phyloP scores from a whole-genome alignment of 2,797 vertebrate species.

The Danio choprae region DNA sequence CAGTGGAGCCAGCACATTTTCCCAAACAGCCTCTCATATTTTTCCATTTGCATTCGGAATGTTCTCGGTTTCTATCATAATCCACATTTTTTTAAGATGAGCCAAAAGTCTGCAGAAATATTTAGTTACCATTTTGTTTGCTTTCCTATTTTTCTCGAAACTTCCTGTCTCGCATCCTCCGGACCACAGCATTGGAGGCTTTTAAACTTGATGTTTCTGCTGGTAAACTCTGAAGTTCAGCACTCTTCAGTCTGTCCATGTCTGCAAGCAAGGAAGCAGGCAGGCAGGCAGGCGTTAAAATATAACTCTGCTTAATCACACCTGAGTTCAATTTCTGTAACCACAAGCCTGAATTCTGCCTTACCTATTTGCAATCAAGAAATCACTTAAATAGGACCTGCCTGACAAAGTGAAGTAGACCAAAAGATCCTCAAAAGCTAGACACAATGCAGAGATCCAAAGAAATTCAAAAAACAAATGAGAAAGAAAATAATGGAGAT shows the following conservation, averaged over 20 bases:
- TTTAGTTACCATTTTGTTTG: slow-evolving; percentile 69
- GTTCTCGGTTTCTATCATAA: slow-evolving; percentile 24
- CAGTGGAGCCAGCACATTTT: slow-evolving; percentile 24
- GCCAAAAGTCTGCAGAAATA: slow-evolving; percentile 56
- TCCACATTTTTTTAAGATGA: slow-evolving; percentile 60
- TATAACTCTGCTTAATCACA: too few species aligned
- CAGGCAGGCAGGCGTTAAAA: too few species aligned
- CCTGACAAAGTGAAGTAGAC: too few species aligned
- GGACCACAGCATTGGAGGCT: slow-evolving; percentile 69
- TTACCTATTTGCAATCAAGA: too few species aligned
- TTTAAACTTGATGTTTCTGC: slow-evolving; percentile 77
- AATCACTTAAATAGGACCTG: too few species aligned
- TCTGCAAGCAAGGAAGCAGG: too few species aligned
- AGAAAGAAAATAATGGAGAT: too few species aligned
- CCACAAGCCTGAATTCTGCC: too few species aligned
- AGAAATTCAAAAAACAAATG: too few species aligned
- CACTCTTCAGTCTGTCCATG: slow-evolving; percentile 23
- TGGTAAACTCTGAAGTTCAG: slow-evolving; percentile 62
- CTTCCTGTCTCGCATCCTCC: slow-evolving; percentile 71
- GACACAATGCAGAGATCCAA: too few species aligned
- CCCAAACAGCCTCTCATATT: slow-evolving; percentile 3
- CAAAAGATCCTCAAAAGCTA: too few species aligned
- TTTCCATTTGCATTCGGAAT: slow-evolving; percentile 28
- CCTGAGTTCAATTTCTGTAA: too few species aligned
- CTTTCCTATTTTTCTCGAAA: slow-evolving; percentile 69